phyloP scores from a whole-genome alignment of 2,888 invertebrate genomes.

The Hermodice carunculata region DNA sequence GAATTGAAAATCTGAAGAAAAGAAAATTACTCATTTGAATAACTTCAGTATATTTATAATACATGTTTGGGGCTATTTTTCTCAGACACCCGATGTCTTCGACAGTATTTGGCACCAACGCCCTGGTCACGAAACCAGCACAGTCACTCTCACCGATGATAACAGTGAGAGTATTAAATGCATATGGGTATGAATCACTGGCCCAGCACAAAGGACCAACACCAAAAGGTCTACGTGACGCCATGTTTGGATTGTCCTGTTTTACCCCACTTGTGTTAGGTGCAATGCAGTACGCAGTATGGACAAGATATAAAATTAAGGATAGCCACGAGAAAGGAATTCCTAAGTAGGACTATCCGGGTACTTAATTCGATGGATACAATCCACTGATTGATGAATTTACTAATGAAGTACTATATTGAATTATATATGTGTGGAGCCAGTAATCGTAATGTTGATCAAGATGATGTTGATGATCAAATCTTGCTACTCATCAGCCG shows the following conservation, averaged over 20 bases:
- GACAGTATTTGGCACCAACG: conserved; percentile 65
- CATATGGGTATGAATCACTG: conserved; percentile 52
- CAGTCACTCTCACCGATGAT: conserved; percentile 66
- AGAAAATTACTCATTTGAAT: too few species aligned
- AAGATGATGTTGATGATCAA: too few species aligned
- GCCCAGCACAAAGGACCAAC: not conserved
- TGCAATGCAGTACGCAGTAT: conserved; percentile 47
- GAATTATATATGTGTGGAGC: too few species aligned
- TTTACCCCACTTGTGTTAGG: conserved; percentile 52
- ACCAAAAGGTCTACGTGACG: conserved; percentile 35
- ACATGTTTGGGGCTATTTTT: too few species aligned
- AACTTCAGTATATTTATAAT: too few species aligned
- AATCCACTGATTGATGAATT: too few species aligned
- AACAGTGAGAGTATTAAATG: conserved; percentile 57
- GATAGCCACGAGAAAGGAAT: conserved; percentile 29
- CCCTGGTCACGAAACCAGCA: conserved; percentile 65
- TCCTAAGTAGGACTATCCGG: too few species aligned
- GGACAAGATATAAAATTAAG: conserved; percentile 54
- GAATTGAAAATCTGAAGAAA: too few species aligned
- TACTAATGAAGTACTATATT: too few species aligned
- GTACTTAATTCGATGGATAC: too few species aligned
- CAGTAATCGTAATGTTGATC: too few species aligned
- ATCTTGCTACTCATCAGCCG: too few species aligned
- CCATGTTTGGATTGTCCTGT: conserved; percentile 55
- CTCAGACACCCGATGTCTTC: conserved; percentile 65